Percentiles rank a stretch among this genome's conserved stretches.
These are phyloP conservation scores for Acyrthosiphon pisum DNA, from an alignment of 1,140 invertebrate genomes.

Conservation along the genomic window DNA sequence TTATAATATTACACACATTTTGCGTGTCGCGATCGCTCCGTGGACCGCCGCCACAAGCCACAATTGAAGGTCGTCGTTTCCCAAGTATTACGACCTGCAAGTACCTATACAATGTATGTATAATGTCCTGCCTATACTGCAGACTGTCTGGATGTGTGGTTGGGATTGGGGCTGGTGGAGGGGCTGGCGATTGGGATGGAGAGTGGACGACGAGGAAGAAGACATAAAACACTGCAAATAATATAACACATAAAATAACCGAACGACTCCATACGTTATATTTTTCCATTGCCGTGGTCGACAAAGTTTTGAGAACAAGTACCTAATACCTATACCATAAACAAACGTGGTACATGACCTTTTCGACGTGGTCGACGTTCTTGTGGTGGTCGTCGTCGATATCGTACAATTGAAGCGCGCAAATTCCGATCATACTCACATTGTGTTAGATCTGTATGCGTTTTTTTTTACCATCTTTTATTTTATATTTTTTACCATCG, in stretches of 20 bases:
- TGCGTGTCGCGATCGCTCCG: background rate
- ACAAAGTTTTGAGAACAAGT: conserved; percentile 32
- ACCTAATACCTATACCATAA: conserved; percentile 23
- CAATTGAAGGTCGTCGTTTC: background rate
- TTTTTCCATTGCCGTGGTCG: background rate
- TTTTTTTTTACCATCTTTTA: conserved; percentile 2
- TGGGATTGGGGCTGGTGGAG: background rate
- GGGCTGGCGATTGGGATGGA: background rate
- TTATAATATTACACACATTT: background rate
- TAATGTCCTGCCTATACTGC: background rate
- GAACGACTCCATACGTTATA: background rate
- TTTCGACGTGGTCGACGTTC: background rate
- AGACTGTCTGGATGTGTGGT: background rate
- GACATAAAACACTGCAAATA: background rate
- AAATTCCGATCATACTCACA: conserved; percentile 20
- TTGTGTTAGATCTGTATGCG: background rate
- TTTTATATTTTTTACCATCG: background rate
- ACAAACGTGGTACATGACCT: conserved; percentile 19
- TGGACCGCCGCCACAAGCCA: background rate
- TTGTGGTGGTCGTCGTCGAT: background rate
- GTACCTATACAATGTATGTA: background rate
- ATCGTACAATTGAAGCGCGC: conserved; percentile 24
- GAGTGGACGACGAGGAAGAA: background rate
- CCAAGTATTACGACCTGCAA: background rate
- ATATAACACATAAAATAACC: background rate